These are phyloP conservation scores for Onychostruthus taczanowskii DNA, from an alignment of 2,113 vertebrate species.

Conservation along the genomic window DNA sequence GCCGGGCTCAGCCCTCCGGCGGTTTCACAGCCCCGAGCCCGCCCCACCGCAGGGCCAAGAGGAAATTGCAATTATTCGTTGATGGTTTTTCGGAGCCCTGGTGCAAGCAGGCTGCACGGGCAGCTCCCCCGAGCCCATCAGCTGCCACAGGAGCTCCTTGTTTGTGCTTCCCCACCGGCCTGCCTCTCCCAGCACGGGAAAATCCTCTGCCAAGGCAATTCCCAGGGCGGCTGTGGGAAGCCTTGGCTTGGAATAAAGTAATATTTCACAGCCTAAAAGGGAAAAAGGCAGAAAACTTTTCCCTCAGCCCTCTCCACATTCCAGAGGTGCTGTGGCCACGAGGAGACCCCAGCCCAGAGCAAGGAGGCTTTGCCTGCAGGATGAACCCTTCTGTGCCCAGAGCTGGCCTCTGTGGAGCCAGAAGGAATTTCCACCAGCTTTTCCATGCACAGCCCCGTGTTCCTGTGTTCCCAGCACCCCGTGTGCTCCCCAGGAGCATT, in stretches of 20 bases:
- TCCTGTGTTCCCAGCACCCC: neutral
- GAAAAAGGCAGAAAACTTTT: neutral
- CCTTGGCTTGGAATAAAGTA: neutral
- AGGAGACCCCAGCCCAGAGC: neutral
- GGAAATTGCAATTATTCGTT: constrained; percentile 22
- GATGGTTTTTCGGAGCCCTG: constrained; percentile 28
- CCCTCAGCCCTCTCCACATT: neutral
- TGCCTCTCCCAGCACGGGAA: neutral
- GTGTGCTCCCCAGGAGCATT: neutral
- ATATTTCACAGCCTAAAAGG: neutral
- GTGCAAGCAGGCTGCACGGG: neutral
- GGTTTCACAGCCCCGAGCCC: neutral
- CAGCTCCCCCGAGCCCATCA: neutral
- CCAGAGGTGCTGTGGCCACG: neutral
- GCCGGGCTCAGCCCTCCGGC: neutral
- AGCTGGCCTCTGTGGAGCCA: accelerated
- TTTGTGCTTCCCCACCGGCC: neutral
- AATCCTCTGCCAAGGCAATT: neutral
- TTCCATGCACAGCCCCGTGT: neutral
- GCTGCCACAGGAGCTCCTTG: neutral
- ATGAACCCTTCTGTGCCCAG: neutral
- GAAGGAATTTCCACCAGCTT: neutral
- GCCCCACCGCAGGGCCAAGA: neutral
- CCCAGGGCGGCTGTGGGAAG: neutral
- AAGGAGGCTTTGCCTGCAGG: neutral